phyloP scores from a whole-genome alignment of 1,140 invertebrate species.

The Achroia grisella region DNA sequence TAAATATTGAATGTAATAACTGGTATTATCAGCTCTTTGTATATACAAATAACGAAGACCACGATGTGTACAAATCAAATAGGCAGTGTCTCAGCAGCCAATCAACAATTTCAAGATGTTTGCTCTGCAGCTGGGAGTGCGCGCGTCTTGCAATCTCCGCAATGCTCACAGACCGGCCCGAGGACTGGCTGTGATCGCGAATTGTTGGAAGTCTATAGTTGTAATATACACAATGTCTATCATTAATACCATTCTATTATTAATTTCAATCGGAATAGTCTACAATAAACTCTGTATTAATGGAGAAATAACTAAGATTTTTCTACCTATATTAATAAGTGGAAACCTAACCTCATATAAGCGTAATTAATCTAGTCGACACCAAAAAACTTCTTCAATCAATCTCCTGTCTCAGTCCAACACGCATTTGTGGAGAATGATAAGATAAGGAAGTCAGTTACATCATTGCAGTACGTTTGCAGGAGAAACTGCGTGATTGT shows the following conservation, averaged over 20 bases:
- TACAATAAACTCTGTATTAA: too few species aligned
- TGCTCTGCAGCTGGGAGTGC: conserved; percentile 12
- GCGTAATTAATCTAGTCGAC: too few species aligned
- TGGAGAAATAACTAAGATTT: background rate
- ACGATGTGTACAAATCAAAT: conserved; percentile 55
- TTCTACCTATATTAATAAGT: background rate
- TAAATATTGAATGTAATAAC: background rate
- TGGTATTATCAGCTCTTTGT: conserved; percentile 28
- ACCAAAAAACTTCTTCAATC: too few species aligned
- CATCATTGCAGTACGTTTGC: too few species aligned
- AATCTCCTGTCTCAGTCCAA: too few species aligned
- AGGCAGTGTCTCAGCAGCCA: conserved; percentile 44
- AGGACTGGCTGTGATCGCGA: background rate
- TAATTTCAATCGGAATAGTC: background rate
- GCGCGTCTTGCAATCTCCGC: background rate
- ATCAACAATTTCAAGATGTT: conserved; percentile 63
- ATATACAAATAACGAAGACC: conserved; percentile 9
- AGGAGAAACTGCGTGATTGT: too few species aligned
- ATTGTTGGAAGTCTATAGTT: background rate
- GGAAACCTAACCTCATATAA: too few species aligned
- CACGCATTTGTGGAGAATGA: background rate
- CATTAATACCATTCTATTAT: background rate
- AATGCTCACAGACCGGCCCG: background rate
- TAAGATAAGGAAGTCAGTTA: too few species aligned
- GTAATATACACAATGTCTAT: background rate